Evolutionary conservation across 2,888 invertebrate genomes (phyloP).

Genomic region (Pandemis heparana): DNA sequence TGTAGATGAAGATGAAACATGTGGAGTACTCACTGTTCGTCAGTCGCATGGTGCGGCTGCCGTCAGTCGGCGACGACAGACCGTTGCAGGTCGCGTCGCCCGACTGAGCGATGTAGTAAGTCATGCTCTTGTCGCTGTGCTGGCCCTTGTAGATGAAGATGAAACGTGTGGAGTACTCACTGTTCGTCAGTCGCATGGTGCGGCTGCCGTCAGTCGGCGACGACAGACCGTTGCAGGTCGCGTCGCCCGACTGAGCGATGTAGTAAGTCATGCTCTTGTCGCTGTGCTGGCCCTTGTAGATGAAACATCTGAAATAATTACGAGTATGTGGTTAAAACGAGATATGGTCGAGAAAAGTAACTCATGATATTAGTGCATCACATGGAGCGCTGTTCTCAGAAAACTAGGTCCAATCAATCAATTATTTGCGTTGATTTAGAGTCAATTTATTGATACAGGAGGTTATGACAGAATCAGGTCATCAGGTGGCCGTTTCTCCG

Average conservation of each 20-base stretch:
- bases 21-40: constrained; percentile 88
- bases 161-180: constrained; percentile 69
- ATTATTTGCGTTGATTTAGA: no score
- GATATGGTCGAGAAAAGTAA: no score
- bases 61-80: constrained; percentile 90
- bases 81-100: constrained; percentile 94
- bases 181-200: constrained; percentile 91
- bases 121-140: constrained; percentile 76
- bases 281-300: constrained; percentile 87
- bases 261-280: constrained; percentile 85
- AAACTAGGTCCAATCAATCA: no score
- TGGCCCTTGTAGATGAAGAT: constrained; percentile 88
- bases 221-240: constrained; percentile 91
- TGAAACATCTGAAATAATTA: constrained; percentile 89
- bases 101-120: constrained; percentile 90
- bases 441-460: no score
- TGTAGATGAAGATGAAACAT: constrained; percentile 94
- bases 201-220: constrained; percentile 92
- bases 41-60: constrained; percentile 91
- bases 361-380: no score
- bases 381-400: no score
- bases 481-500: no score
- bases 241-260: constrained; percentile 92
- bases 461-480: no score
- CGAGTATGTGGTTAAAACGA: constrained; percentile 57